A percentile compares a stretch with the other conserved stretches of the same genome.
phyloP scores from a whole-genome alignment of 2,113 vertebrate genomes.

The Stercorarius parasiticus region DNA sequence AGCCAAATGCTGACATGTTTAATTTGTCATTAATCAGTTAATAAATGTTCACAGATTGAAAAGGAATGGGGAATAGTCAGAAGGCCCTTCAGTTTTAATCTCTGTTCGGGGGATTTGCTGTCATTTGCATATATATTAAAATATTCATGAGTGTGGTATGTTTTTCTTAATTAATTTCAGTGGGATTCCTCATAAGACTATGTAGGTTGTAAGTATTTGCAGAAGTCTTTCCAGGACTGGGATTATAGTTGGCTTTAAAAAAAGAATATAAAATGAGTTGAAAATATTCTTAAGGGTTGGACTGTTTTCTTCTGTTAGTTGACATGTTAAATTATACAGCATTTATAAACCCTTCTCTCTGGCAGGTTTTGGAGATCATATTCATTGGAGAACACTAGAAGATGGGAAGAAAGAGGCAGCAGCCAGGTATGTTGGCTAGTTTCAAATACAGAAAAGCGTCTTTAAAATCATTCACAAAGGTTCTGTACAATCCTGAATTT shows the following conservation, averaged over 20 bases:
- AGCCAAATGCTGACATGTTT: neutral
- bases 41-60: neutral
- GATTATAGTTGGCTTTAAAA: neutral
- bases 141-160: neutral
- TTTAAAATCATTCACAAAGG: neutral
- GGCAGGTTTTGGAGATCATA: slow-evolving; percentile 95
- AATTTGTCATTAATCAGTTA: neutral
- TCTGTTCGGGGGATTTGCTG: neutral
- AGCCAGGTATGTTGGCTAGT: slow-evolving; percentile 82
- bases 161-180: slow-evolving; percentile 30
- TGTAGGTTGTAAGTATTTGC: neutral
- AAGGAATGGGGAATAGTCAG: neutral
- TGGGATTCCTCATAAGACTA: neutral
- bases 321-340: neutral
- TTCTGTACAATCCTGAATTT: neutral
- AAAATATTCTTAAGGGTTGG: neutral
- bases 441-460: neutral
- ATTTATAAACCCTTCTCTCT: slow-evolving; percentile 47
- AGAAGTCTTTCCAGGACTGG: neutral
- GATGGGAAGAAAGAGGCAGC: slow-evolving; percentile 95
- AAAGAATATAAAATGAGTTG: neutral
- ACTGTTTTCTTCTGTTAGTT: neutral
- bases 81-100: neutral
- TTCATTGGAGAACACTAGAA: slow-evolving; percentile 94
- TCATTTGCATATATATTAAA: neutral